A percentile compares a stretch with the other conserved stretches of the same genome.
These are phyloP conservation scores for Euthynnus affinis DNA, from an alignment of 2,797 vertebrate genomes.

Conservation along the genomic window DNA sequence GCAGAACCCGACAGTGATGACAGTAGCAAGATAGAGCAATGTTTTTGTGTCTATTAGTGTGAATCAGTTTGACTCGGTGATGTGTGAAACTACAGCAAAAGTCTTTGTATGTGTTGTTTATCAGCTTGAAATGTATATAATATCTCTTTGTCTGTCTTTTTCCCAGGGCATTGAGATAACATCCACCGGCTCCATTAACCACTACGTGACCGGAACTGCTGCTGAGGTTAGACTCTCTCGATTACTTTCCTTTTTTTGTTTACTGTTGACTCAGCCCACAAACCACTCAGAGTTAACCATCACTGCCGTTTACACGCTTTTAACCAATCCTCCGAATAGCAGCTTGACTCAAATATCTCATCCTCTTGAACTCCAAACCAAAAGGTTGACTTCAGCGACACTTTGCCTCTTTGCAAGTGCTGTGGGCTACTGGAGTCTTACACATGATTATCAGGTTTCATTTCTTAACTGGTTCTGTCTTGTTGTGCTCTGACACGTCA, in stretches of 20 bases:
- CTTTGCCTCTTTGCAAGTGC: neutral
- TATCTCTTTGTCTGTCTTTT: conserved; percentile 40
- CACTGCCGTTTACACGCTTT: neutral
- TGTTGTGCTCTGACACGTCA: neutral
- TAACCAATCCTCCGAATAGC: conserved; percentile 14
- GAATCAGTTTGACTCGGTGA: conserved; percentile 13
- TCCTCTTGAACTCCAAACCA: conserved; percentile 27
- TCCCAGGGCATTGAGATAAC: conserved; percentile 91
- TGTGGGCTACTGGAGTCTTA: neutral
- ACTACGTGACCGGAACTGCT: conserved; percentile 88
- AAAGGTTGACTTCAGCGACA: conserved; percentile 4
- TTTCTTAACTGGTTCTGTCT: neutral
- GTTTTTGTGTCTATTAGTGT: conserved; percentile 14
- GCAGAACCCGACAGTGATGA: conserved; percentile 16
- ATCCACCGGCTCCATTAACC: conserved; percentile 90
- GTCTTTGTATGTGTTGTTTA: conserved; percentile 6
- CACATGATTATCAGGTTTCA: neutral
- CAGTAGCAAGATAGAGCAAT: neutral
- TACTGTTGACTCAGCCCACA: conserved; percentile 29
- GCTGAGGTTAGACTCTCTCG: conserved; percentile 82
- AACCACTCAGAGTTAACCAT: conserved; percentile 26
- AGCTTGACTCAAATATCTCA: conserved; percentile 22
- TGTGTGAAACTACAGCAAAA: neutral
- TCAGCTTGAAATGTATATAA: neutral
- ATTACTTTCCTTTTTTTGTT: conserved; percentile 13